phyloP scores from a whole-genome alignment of 2,888 invertebrate genomes.

The Rambutsinella grinnellia region DNA sequence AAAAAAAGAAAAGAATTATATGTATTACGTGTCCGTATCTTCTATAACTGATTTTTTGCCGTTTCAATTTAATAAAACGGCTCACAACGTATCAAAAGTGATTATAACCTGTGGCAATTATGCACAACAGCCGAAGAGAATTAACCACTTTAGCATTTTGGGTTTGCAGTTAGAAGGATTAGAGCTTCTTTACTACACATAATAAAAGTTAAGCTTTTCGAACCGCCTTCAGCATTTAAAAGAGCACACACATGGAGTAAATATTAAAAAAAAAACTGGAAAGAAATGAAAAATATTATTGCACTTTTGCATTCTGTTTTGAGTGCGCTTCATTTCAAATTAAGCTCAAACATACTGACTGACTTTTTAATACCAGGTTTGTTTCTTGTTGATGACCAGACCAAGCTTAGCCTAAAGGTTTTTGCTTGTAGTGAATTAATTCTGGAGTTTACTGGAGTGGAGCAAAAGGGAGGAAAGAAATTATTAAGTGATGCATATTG shows the following conservation, averaged over 20 bases:
- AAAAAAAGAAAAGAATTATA: constrained; percentile 7
- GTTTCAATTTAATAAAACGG: constrained; percentile 38
- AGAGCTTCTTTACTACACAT: constrained; percentile 40
- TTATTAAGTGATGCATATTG: background rate
- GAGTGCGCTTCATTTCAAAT: background rate
- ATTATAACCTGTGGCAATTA: constrained; percentile 53
- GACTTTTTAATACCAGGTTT: no score
- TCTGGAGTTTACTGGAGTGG: background rate
- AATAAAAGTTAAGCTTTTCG: constrained; percentile 4
- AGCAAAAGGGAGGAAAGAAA: background rate
- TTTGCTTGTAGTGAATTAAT: background rate
- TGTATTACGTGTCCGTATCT: background rate
- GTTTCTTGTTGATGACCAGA: no score
- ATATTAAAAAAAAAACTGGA: constrained; percentile 33
- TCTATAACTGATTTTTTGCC: no score
- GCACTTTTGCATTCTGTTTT: background rate
- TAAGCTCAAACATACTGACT: background rate
- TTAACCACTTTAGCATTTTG: constrained; percentile 39
- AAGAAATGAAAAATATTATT: constrained; percentile 27
- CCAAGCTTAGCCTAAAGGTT: background rate
- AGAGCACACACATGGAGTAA: constrained; percentile 4
- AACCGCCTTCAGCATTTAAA: constrained; percentile 36
- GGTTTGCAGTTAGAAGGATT: constrained; percentile 8
- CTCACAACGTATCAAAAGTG: constrained; percentile 44
- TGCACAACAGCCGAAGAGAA: constrained; percentile 35